Percentiles rank a stretch among this genome's conserved stretches.
Conservation (phyloP, 2,113 vertebrate species). For the Odobenus rosmarus region DNA sequence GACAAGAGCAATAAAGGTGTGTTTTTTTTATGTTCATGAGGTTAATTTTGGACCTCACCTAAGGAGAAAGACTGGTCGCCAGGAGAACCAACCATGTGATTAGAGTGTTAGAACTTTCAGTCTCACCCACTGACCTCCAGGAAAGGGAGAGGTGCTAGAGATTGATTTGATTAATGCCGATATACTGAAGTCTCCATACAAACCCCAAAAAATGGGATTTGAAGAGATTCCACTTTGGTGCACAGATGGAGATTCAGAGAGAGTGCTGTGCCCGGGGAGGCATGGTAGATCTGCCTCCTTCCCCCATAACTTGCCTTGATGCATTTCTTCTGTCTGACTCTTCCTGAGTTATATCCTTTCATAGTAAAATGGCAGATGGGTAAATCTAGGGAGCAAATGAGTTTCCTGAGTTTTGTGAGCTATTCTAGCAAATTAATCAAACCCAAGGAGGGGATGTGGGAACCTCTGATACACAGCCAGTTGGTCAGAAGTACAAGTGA, state of each 20-base stretch:
- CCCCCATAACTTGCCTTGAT: not conserved
- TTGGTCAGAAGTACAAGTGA: not conserved
- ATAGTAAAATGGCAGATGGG: not conserved
- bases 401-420: not conserved
- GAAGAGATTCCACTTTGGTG: not conserved
- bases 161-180: not conserved
- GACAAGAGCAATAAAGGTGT: not conserved
- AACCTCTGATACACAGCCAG: not conserved
- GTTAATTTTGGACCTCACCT: not conserved
- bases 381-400: not conserved
- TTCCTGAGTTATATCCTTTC: not conserved
- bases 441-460: not conserved
- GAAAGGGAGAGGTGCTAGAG: not conserved
- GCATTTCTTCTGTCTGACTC: not conserved
- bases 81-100: not conserved
- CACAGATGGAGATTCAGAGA: not conserved
- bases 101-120: not conserved
- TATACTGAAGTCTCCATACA: not conserved
- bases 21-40: not conserved
- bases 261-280: not conserved
- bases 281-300: not conserved
- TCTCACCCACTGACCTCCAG: not conserved
- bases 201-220: not conserved
- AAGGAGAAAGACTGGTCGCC: not conserved
- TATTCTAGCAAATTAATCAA: not conserved